Evolutionary conservation across 2,113 vertebrate species (phyloP), one percentile per base, ranked within the genome.

Genomic region (Chaetops frenatus): DNA sequence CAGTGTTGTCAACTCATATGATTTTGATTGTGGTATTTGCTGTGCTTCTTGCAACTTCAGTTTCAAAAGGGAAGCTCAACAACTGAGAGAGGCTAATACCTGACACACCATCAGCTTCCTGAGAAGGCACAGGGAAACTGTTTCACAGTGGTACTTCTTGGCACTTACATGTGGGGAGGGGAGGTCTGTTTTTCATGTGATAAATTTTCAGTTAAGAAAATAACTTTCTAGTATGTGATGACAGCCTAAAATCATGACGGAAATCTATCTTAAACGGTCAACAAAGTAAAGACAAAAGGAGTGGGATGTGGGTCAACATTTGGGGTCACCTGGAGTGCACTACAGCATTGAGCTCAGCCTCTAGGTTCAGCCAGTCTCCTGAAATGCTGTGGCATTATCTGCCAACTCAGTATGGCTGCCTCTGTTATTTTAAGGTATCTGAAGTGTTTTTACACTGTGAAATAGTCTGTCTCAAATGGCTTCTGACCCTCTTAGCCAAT

Each of bases 211-310:
- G 0, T 69, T 93, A 77, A 72, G 81, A 90, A 87, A 88, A 61
- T 53, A 88, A 54, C 47, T 71, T 44, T n/a, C 72, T 62, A 20
- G 22, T 28, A 8, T 31, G 36, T 23, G 24, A 51, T 70, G 60
- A 88, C 29, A 77, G 42, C 53, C 73, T 84, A 27, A 86, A 88
- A 62, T 69, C n/a, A 23, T 29, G 44, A 45, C 44, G 58, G 60
- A 71, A 88, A 45, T 69, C 73, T 47, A 14, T 84, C 70, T 91
- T 86, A 76, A 85, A 95, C 53, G 36, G 28, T 89, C 53, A 81
- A 18, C 24, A 67, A 79, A 85, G 36, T 29, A 33, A 92, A 79
- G 66, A 69, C 50, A 69, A 67, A 76, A 44, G 28, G 29, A 70
- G 20, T 45, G 61, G 20, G 36, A 27, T 31, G 17, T 24, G 40